Evolutionary conservation across 2,113 vertebrate genomes (phyloP).

Genomic region (Bostrychus sinensis): DNA sequence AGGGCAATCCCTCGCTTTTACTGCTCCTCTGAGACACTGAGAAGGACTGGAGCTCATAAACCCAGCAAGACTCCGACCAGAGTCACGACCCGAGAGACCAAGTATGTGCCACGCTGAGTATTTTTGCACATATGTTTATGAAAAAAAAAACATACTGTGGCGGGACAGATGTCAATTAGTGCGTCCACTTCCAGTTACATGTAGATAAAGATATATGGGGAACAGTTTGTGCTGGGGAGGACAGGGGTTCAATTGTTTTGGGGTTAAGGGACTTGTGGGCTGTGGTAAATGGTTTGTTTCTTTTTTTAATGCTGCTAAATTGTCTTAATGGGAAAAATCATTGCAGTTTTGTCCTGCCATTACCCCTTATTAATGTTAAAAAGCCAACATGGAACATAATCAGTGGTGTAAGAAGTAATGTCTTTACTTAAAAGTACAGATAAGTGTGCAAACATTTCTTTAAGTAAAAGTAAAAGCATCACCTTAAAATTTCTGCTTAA

Average conservation of each 20-base stretch:
- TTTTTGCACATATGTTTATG: conserved; percentile 2
- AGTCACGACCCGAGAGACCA: conserved; percentile 27
- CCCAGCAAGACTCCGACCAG: conserved; percentile 38
- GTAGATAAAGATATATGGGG: conserved; percentile 17
- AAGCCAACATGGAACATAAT: conserved; percentile 37
- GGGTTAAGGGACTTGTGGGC: conserved; percentile 13
- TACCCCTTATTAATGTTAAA: conserved; percentile 6
- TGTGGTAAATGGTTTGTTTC: background rate
- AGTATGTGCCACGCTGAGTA: conserved; percentile 9
- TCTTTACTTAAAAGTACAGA: too few relatives aligned
- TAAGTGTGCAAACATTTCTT: too few relatives aligned
- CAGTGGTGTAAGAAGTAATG: too few relatives aligned
- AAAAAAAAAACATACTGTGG: too few relatives aligned
- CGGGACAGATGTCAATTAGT: conserved; percentile 15
- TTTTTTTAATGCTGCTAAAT: conserved; percentile 22
- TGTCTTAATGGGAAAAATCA: conserved; percentile 5
- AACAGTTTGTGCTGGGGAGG: conserved; percentile 11
- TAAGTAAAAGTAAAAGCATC: too few relatives aligned
- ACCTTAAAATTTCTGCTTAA: too few relatives aligned
- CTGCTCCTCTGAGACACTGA: conserved; percentile 43
- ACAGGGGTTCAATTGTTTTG: background rate
- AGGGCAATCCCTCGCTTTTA: conserved; percentile 52
- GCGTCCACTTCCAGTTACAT: conserved; percentile 30
- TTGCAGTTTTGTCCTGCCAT: background rate
- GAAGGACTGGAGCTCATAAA: conserved; percentile 59